Conservation (phyloP, 2,113 vertebrate species). For the Catharus fuscescens region DNA sequence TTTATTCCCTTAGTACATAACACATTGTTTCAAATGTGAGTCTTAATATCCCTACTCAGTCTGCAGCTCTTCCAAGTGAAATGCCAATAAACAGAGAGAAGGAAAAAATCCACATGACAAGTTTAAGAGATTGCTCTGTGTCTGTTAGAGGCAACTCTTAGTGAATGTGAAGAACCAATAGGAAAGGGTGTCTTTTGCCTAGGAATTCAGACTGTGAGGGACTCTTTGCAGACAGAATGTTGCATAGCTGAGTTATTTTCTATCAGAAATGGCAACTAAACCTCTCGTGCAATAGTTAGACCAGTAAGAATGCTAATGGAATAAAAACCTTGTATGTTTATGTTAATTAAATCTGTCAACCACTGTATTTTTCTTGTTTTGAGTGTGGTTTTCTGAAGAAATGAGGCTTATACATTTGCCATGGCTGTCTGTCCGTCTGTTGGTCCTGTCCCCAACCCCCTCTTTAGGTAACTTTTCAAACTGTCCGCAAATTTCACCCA, state of each 20-base stretch:
- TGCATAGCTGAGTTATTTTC: background rate
- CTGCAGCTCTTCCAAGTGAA: conserved; percentile 18
- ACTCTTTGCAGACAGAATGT: background rate
- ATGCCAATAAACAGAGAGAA: background rate
- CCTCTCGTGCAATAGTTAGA: background rate
- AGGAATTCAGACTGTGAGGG: background rate
- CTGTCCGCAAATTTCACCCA: conserved; percentile 1
- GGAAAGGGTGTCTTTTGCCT: background rate
- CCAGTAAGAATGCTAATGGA: background rate
- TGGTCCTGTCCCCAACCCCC: background rate
- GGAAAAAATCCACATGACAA: background rate
- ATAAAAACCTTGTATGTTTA: background rate
- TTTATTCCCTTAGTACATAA: conserved; percentile 1
- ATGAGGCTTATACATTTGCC: background rate
- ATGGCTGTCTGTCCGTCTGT: conserved; percentile 24
- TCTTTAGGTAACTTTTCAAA: background rate
- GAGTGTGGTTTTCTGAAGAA: background rate
- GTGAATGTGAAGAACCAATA: background rate
- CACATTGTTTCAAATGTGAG: background rate
- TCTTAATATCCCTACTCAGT: background rate
- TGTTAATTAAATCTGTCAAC: background rate
- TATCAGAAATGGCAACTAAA: background rate
- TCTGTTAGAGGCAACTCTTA: background rate
- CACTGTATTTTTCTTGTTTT: conserved; percentile 18
- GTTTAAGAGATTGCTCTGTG: background rate